A percentile compares a stretch with the other conserved stretches of the same genome.
Evolutionary conservation across 2,113 vertebrate genomes (phyloP).

Genomic region (Pluvianellus socialis): DNA sequence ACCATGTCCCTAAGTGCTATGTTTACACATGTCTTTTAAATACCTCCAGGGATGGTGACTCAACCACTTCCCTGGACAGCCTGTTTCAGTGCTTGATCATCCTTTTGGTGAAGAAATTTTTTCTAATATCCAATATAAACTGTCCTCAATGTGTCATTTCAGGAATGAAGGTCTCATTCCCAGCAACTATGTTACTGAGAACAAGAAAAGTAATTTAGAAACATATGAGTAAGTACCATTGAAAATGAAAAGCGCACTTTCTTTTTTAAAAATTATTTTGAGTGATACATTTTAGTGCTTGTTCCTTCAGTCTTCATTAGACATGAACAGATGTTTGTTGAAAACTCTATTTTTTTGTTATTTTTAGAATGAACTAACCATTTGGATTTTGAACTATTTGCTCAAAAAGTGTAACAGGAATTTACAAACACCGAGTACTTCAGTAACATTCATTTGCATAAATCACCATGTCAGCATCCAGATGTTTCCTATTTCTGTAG

Average conservation of each 20-base stretch:
- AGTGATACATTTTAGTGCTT: neutral
- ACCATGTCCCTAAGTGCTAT: neutral
- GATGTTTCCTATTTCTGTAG: neutral
- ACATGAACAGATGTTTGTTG: neutral
- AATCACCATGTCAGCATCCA: neutral
- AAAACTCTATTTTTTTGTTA: neutral
- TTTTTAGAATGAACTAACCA: neutral
- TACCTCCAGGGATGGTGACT: neutral
- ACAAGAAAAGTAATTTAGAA: conserved; percentile 76
- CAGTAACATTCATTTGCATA: neutral
- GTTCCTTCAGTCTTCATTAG: neutral
- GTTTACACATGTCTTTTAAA: neutral
- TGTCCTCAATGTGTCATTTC: conserved; percentile 3
- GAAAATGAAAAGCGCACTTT: neutral
- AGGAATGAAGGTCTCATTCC: conserved; percentile 91
- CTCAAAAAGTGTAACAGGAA: neutral
- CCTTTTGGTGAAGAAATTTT: neutral
- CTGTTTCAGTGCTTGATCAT: neutral
- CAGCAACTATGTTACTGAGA: conserved; percentile 87
- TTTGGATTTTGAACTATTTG: neutral
- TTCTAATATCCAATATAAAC: neutral
- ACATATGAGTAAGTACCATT: conserved; percentile 81
- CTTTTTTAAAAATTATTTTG: conserved; percentile 3
- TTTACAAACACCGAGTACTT: neutral
- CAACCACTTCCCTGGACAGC: neutral